Base-by-base conservation (phyloP, 2,888 invertebrate species). In the Tricholauxania praeusta region DNA sequence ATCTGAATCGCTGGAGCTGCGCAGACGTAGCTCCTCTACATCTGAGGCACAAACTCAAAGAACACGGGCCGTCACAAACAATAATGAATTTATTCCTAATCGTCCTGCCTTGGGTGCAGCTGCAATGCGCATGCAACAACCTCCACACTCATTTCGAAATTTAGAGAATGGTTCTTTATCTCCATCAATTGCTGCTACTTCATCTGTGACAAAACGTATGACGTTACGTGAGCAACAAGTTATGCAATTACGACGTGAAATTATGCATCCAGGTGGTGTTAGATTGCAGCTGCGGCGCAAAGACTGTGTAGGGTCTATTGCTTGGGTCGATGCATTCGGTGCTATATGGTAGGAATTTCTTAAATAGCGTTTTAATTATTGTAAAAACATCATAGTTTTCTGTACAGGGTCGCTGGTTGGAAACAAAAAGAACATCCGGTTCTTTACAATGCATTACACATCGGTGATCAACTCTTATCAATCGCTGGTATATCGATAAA, bases 401-500 rank as follows among this genome's bases (percentile, higher is more conserved):
- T 39, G 39, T 80, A 0, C 81, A 95, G 96, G 95, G 90, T 96
- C 74, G 93, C 93, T 76, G 94, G 94, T 4, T 94, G 95, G 93
- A 95, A 95, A 88, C 93, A 94, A 79, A 91, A 91, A 67, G 92
- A 93, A 68, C 93, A 93, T 85, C 94, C 93, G 3, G 89, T 93
- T 82, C 90, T 94, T 28, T 92, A 92, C 80, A 95, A 94, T 78
- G 93, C 94, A 71, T 89, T 95, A 64, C 94, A 94, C 80, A 91
- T 93, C 49, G 96, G 96, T 0, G 97, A 97, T 89, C 91, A 94
- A 80, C 87, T 96, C 62, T 88, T 94, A 22, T 93, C 93, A 55
- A 90, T 96, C 32, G 91, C 93, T 39, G 94, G 93, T 15, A 87
- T 91, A n/a, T 87, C 89, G 76, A 90, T 93, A 6, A 89, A 89